A percentile compares a stretch with the other conserved stretches of the same genome.
These are phyloP conservation scores for Falco punctatus DNA, from an alignment of 2,113 vertebrate genomes.

Conservation along the genomic window DNA sequence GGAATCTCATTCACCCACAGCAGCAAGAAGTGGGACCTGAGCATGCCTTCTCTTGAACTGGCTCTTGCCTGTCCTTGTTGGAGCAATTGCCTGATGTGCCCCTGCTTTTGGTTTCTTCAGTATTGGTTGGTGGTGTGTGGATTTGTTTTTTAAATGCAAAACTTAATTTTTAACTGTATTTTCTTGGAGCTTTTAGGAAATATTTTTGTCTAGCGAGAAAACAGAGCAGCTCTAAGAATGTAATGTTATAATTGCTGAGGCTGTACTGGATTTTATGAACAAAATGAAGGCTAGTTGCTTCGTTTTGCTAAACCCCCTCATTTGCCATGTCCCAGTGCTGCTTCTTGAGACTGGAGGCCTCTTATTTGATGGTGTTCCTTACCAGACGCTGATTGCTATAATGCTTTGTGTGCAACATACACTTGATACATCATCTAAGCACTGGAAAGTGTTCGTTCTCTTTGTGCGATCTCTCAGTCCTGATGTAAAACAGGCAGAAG, in stretches of 20 bases:
- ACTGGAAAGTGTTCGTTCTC: constrained; percentile 17
- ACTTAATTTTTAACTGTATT: neutral
- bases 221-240: neutral
- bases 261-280: neutral
- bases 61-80: neutral
- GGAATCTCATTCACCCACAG: accelerated
- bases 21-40: neutral
- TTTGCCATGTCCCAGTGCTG: neutral
- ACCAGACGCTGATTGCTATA: neutral
- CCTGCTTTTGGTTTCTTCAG: neutral
- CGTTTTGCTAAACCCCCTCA: neutral
- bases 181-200: neutral
- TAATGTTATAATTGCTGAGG: neutral
- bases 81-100: neutral
- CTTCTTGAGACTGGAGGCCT: neutral
- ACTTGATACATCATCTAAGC: constrained; percentile 27
- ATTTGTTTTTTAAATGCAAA: neutral
- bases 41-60: accelerated
- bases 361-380: constrained; percentile 49
- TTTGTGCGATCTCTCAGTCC: constrained; percentile 24
- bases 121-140: neutral
- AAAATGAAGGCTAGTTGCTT: neutral
- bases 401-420: neutral
- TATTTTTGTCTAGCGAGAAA: neutral
- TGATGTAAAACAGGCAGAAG: constrained; percentile 70